A percentile compares a stretch with the other conserved stretches of the same genome.
Evolutionary conservation across 2,888 invertebrate genomes (phyloP).

Genomic region (Cordilura impudica): DNA sequence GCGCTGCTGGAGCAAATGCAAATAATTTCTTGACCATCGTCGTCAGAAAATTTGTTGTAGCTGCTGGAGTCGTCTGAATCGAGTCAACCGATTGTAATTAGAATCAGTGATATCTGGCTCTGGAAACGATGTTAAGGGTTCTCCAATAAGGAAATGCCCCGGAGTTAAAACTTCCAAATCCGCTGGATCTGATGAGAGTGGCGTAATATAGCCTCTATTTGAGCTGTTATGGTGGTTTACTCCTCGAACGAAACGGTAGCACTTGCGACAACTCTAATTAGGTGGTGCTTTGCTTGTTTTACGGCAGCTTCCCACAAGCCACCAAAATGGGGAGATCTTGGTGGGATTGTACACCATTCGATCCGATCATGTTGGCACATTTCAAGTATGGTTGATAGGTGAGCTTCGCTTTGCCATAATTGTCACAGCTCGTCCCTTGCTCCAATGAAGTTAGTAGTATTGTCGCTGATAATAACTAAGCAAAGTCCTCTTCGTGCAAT

Average conservation of each 20-base stretch:
- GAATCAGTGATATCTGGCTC: neutral
- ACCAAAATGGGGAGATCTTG: conserved; percentile 10
- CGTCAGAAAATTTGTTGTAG: conserved; percentile 5
- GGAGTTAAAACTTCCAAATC: neutral
- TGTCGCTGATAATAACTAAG: too few relatives aligned
- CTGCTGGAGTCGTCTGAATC: conserved; percentile 4
- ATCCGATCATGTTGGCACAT: neutral
- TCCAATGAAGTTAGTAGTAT: conserved; percentile 46
- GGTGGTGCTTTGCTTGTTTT: neutral
- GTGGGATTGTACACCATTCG: neutral
- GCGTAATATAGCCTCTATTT: conserved; percentile 63
- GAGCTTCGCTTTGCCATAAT: conserved; percentile 2
- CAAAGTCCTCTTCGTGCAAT: too few relatives aligned
- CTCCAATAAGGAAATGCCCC: neutral
- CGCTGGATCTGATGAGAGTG: neutral
- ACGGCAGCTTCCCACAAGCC: conserved; percentile 29
- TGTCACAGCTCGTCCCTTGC: conserved; percentile 23
- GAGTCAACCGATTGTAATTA: neutral
- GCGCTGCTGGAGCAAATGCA: too few relatives aligned
- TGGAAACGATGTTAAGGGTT: neutral
- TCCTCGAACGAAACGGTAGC: conserved; percentile 17
- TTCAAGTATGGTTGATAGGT: neutral
- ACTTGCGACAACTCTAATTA: neutral
- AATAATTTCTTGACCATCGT: conserved; percentile 1
- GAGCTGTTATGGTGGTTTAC: conserved; percentile 44